phyloP scores from a whole-genome alignment of 2,888 invertebrate species.

The Amphipyra tragopoginis region DNA sequence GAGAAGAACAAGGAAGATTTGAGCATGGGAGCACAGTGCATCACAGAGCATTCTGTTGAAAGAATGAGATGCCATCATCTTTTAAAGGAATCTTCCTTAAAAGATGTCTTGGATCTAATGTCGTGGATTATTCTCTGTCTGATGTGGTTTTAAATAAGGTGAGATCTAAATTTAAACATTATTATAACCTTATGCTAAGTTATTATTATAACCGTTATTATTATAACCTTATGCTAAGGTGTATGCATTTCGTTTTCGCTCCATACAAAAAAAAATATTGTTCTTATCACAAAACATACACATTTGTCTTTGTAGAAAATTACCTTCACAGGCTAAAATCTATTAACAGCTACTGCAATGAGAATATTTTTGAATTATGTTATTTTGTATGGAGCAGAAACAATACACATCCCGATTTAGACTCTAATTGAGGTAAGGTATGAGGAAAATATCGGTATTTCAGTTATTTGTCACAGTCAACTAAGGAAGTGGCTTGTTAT shows the following conservation, averaged over 20 bases:
- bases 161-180: neutral
- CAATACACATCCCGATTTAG: too few species aligned
- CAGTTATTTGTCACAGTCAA: constrained; percentile 26
- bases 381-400: too few species aligned
- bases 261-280: neutral
- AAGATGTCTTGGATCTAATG: too few species aligned
- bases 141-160: neutral
- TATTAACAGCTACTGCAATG: too few species aligned
- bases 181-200: too few species aligned
- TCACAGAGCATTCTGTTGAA: neutral
- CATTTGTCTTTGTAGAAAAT: neutral
- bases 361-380: too few species aligned
- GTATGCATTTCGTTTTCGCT: neutral
- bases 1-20: neutral
- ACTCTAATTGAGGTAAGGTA: neutral
- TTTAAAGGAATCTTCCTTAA: too few species aligned
- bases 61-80: too few species aligned
- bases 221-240: too few species aligned
- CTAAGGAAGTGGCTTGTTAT: constrained; percentile 34
- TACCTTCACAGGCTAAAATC: too few species aligned
- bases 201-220: too few species aligned
- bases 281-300: neutral
- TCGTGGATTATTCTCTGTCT: too few species aligned
- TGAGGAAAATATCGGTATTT: constrained; percentile 6
- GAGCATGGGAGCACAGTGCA: neutral